A percentile compares a stretch with the other conserved stretches of the same genome.
Conservation (phyloP, 2,797 vertebrate genomes). For the Coendou prehensilis region DNA sequence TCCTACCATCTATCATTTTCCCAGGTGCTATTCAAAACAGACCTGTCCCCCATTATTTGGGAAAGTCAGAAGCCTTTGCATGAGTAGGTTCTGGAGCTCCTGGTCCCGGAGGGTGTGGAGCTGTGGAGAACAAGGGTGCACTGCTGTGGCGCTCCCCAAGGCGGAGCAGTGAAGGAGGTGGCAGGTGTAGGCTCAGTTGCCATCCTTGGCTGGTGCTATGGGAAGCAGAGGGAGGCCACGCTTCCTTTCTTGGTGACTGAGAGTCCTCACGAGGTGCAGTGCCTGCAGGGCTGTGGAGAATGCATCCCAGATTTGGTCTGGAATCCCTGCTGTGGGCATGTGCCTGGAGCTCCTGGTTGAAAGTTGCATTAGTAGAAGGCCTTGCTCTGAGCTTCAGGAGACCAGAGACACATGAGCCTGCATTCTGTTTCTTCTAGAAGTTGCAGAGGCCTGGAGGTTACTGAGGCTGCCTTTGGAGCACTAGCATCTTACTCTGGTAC, state of each 20-base stretch:
- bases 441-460: not conserved
- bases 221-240: not conserved
- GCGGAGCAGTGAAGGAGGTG: too few relatives aligned
- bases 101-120: not conserved
- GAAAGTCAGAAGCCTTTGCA: not conserved
- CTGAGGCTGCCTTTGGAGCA: not conserved
- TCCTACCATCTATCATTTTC: not conserved
- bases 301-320: not conserved
- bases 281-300: not conserved
- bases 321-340: not conserved
- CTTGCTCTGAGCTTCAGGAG: not conserved
- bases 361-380: not conserved
- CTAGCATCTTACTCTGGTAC: not conserved
- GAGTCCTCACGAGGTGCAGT: not conserved
- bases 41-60: not conserved
- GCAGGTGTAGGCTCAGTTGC: not conserved
- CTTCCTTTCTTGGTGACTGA: not conserved
- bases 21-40: not conserved
- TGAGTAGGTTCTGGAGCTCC: not conserved
- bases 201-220: not conserved
- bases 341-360: not conserved
- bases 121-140: not conserved
- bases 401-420: not conserved
- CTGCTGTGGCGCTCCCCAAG: not conserved
- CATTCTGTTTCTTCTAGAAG: not conserved